A percentile compares a stretch with the other conserved stretches of the same genome.
phyloP scores from a whole-genome alignment of 2,888 invertebrate genomes.

The Perithous albicinctus region DNA sequence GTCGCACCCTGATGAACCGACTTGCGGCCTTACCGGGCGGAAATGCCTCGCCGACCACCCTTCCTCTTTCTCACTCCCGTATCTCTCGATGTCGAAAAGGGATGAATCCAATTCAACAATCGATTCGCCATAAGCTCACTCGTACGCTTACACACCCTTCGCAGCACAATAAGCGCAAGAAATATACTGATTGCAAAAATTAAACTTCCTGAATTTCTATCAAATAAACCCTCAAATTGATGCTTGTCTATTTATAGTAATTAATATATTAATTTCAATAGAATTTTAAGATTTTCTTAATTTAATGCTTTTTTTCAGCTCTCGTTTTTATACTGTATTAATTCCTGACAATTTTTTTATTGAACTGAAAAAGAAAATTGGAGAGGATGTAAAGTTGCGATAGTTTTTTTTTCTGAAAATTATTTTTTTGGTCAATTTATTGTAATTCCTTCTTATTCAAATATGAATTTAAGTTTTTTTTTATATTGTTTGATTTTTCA shows the following conservation, averaged over 20 bases:
- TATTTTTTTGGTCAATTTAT: too few relatives aligned
- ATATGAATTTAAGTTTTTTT: background rate
- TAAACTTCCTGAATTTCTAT: background rate
- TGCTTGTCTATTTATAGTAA: background rate
- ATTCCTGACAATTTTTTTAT: too few relatives aligned
- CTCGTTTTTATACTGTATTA: too few relatives aligned
- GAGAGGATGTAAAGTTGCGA: too few relatives aligned
- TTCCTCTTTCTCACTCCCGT: constrained; percentile 31
- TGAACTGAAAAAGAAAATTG: too few relatives aligned
- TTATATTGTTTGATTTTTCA: background rate
- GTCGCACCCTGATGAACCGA: constrained; percentile 76
- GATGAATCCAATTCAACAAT: constrained; percentile 60
- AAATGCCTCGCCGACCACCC: constrained; percentile 59
- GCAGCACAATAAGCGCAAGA: background rate
- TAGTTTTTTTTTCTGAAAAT: too few relatives aligned
- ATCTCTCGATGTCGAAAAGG: constrained; percentile 39
- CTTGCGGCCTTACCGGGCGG: constrained; percentile 68
- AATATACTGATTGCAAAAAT: too few relatives aligned
- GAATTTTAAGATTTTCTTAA: too few relatives aligned
- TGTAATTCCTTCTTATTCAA: background rate
- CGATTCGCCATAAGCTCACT: constrained; percentile 42
- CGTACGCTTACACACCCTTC: background rate
- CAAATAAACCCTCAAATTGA: background rate
- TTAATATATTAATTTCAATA: too few relatives aligned
- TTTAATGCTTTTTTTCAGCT: too few relatives aligned